Conservation (phyloP, 2,113 vertebrate genomes). For the Sminthopsis crassicaudata region DNA sequence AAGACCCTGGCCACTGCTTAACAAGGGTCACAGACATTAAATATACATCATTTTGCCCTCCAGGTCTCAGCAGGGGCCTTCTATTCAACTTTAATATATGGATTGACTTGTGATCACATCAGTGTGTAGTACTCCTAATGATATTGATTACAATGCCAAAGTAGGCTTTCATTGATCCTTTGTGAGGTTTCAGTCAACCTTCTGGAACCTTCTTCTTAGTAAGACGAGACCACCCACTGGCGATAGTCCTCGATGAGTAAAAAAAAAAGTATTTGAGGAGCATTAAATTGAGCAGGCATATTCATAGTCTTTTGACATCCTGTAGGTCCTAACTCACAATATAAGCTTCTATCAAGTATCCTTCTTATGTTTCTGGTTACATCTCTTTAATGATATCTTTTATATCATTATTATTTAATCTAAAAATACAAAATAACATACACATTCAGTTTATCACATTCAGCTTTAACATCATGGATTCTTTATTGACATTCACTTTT, state of each 20-base stretch:
- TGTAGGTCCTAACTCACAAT: background rate
- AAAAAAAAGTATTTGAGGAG: background rate
- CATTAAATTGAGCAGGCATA: background rate
- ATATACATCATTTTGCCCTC: background rate
- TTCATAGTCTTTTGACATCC: background rate
- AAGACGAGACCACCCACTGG: background rate
- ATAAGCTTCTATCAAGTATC: background rate
- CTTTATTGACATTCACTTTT: slow-evolving; percentile 24
- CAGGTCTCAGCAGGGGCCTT: background rate
- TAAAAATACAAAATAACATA: background rate
- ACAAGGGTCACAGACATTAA: background rate
- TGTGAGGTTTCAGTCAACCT: background rate
- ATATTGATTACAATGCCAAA: background rate
- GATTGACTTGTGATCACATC: background rate
- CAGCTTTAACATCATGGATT: background rate
- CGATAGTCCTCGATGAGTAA: background rate
- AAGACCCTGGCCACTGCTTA: background rate
- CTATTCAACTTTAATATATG: background rate
- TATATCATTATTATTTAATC: background rate
- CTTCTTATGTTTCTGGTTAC: background rate
- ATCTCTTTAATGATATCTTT: background rate
- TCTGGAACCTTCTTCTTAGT: background rate
- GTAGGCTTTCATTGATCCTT: background rate
- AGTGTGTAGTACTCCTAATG: background rate
- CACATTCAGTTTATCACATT: background rate